phyloP scores from a whole-genome alignment of 1,140 invertebrate species.

The Drosophila trapezifrons region DNA sequence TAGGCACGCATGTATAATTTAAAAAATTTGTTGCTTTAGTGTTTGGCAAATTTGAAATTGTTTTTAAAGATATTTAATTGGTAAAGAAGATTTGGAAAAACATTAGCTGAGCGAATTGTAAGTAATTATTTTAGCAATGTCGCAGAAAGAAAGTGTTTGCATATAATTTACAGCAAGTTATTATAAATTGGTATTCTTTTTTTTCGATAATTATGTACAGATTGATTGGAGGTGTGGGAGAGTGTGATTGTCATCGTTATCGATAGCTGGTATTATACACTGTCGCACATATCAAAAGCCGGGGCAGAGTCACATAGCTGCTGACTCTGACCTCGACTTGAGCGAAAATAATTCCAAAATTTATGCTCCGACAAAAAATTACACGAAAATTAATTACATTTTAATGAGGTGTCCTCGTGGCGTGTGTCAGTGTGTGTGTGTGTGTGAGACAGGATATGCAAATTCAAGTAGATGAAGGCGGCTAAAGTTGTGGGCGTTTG shows the following conservation, averaged over 20 bases:
- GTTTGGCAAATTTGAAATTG: conserved; percentile 24
- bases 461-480: conserved; percentile 29
- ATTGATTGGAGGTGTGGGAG: conserved; percentile 51
- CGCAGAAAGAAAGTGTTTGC: conserved; percentile 63
- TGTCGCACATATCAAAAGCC: conserved; percentile 82
- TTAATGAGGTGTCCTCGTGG: conserved; percentile 67
- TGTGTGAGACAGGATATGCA: conserved; percentile 23
- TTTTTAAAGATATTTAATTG: conserved; percentile 27
- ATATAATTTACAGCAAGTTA: conserved; percentile 67
- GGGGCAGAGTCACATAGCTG: conserved; percentile 67
- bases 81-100: conserved; percentile 55
- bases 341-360: conserved; percentile 84
- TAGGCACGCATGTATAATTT: conserved; percentile 84
- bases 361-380: conserved; percentile 84
- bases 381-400: conserved; percentile 79
- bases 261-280: conserved; percentile 71
- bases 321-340: conserved; percentile 76
- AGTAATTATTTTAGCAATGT: conserved; percentile 37
- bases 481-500: conserved; percentile 18
- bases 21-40: conserved; percentile 45
- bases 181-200: conserved; percentile 11
- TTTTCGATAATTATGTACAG: conserved; percentile 57
- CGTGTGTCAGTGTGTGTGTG: conserved; percentile 17
- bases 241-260: conserved; percentile 18
- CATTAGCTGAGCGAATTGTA: conserved; percentile 51